phyloP scores from a whole-genome alignment of 2,113 vertebrate species.

The Cyphomyrus discorhynchus region DNA sequence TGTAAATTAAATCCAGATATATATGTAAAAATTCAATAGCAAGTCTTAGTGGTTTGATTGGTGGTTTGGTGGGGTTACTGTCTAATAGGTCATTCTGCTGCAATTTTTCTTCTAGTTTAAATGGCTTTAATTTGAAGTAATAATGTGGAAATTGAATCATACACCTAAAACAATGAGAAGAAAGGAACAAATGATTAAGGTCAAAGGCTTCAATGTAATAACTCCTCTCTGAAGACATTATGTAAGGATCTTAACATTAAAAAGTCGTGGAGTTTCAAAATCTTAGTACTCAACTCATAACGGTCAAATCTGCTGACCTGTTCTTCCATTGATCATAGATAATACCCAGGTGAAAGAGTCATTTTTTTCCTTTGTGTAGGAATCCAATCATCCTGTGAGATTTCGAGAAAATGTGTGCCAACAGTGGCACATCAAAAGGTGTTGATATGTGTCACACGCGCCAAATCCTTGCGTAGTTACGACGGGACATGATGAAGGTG shows the following conservation, averaged over 20 bases:
- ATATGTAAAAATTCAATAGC: neutral
- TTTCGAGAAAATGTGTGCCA: neutral
- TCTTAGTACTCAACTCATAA: neutral
- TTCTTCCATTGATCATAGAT: neutral
- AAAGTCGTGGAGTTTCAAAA: neutral
- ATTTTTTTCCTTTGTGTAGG: neutral
- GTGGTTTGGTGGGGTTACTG: neutral
- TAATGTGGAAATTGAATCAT: neutral
- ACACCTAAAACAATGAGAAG: neutral
- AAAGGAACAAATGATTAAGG: neutral
- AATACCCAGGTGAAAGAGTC: neutral
- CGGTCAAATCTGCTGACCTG: neutral
- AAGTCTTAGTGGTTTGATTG: neutral
- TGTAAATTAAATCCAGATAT: neutral
- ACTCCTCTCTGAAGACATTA: neutral
- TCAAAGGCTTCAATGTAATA: neutral
- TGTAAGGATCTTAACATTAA: neutral
- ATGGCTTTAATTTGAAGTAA: neutral
- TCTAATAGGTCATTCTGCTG: neutral
- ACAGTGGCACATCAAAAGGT: neutral
- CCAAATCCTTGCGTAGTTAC: neutral
- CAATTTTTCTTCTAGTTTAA: neutral
- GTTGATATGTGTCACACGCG: neutral
- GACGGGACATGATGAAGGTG: neutral
- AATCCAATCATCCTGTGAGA: neutral